phyloP scores from a whole-genome alignment of 2,888 invertebrate species.

The Amiota minor region DNA sequence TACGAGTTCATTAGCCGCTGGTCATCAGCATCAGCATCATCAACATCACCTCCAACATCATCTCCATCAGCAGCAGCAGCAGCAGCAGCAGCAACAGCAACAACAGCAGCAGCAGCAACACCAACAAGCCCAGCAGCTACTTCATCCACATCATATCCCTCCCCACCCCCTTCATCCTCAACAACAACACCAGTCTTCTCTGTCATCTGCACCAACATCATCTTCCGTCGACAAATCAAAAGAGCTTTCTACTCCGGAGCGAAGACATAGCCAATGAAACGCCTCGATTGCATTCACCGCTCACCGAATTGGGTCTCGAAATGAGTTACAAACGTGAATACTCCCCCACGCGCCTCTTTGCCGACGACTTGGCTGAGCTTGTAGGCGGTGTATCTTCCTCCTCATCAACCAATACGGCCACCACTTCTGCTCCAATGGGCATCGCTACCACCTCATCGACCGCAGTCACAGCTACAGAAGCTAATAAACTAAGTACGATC shows the following conservation, averaged over 20 bases:
- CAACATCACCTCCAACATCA: constrained; percentile 46
- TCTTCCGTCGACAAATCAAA: constrained; percentile 43
- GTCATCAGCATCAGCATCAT: constrained; percentile 41
- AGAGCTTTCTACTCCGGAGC: constrained; percentile 67
- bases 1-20: constrained; percentile 30
- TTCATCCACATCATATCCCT: neutral
- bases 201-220: constrained; percentile 29
- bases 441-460: constrained; percentile 39
- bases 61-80: constrained; percentile 44
- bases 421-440: neutral
- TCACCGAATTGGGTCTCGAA: constrained; percentile 78
- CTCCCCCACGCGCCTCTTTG: constrained; percentile 78
- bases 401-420: constrained; percentile 39
- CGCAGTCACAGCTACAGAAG: constrained; percentile 6
- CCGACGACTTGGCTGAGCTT: constrained; percentile 78
- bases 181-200: neutral
- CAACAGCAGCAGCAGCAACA: constrained; percentile 46
- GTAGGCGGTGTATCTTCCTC: constrained; percentile 60
- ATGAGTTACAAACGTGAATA: constrained; percentile 76
- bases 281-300: constrained; percentile 77
- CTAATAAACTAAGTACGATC: neutral
- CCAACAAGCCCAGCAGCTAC: constrained; percentile 34
- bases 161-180: constrained; percentile 29
- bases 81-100: constrained; percentile 35
- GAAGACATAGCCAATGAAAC: constrained; percentile 76